phyloP scores from a whole-genome alignment of 2,888 invertebrate species.

The Epistrophe grossulariae region DNA sequence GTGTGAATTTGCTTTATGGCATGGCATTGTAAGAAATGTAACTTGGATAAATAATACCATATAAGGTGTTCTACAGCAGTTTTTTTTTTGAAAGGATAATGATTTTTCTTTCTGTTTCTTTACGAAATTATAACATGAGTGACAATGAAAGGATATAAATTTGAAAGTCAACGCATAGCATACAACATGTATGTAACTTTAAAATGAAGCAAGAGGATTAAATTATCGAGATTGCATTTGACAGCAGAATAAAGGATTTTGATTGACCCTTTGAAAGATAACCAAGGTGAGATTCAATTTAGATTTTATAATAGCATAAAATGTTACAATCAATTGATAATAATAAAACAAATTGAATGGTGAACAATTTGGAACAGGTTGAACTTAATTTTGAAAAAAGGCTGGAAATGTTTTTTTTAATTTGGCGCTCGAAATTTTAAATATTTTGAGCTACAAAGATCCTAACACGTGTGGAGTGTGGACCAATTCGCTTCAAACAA shows the following conservation, averaged over 20 bases:
- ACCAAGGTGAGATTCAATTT: neutral
- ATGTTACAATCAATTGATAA: neutral
- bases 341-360: neutral
- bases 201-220: neutral
- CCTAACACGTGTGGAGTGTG: too few species aligned
- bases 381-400: too few species aligned
- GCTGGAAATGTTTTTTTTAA: too few species aligned
- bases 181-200: neutral
- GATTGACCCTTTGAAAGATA: neutral
- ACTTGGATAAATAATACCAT: neutral
- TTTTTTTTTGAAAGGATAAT: neutral
- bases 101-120: neutral
- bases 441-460: too few species aligned
- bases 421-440: too few species aligned
- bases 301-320: neutral
- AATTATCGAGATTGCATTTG: neutral
- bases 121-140: too few species aligned
- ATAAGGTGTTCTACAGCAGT: neutral
- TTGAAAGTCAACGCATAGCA: neutral
- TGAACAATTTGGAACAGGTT: neutral
- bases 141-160: slow-evolving; percentile 6
- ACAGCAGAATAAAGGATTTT: neutral
- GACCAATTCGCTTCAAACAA: too few species aligned
- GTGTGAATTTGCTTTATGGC: neutral
- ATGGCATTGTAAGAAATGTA: neutral